Base-by-base conservation (phyloP, 1,140 invertebrate genomes). In the Scylla paramamosain region DNA sequence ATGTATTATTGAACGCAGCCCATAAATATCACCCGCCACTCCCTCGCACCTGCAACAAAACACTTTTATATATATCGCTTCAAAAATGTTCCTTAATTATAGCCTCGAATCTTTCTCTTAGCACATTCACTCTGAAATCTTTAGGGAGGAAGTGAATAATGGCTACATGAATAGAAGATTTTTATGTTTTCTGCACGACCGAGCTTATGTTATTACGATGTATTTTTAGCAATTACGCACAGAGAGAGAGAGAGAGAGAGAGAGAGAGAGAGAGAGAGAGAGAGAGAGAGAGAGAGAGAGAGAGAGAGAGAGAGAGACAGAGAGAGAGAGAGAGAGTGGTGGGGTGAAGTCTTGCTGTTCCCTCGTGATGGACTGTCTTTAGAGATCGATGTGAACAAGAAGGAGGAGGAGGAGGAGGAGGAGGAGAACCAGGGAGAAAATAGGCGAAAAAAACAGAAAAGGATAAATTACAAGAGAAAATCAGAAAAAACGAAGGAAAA, bases 171-270 rank as follows among this genome's bases (percentile, higher is more conserved):
- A 77, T 25, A 3, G 67, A 77, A 77, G n/a, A 77, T n/a, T 77
- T 59, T 59, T 39, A 12, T 20, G n/a, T 77, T 77, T 25, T 77
- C 6, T 77, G 67, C 67, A n/a, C 67, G 67, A 77, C 52, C 67
- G 16, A n/a, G 67, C 20, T 77, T 77, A 77, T 77, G n/a, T 77
- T n/a, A 77, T 77, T 77, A 77, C 20, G 4, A 7, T 77, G 67
- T 20, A 77, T 77, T 25, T 77, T 77, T 77, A 77, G 4, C 67
- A n/a, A 59, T 59, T 12, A 59, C 12, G 20, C 12, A 59, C 12
- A 77, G 67, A 77, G 67, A 77, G 67, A 77, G 67, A 77, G 67
- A 77, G 67, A 77, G 67, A 77, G 67, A 77, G 67, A 77, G 67
- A 77, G 67, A 77, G 67, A 77, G 67, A 77, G 67, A n/a, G 25